A percentile compares a stretch with the other conserved stretches of the same genome.
These are phyloP conservation scores for Spongia lamella DNA, from an alignment of 37 sponge, comb jelly and placozoan genomes.

Conservation along the genomic window DNA sequence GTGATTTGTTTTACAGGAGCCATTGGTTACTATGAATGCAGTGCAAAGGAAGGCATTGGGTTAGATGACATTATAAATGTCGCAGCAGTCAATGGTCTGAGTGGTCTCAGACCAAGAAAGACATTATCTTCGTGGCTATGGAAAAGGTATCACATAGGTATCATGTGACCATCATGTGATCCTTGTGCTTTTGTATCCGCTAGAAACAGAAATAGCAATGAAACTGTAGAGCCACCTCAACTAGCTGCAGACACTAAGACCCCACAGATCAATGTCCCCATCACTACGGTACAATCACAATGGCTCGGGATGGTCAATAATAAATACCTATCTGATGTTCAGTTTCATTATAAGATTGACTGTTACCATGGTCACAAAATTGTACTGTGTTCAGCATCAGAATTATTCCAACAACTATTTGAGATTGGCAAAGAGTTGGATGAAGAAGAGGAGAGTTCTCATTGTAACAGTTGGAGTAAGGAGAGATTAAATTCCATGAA, in stretches of 20 bases:
- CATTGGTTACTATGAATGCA: constrained; percentile 65
- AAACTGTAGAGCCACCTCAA: constrained; percentile 28
- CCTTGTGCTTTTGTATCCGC: too few relatives aligned
- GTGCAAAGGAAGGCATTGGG: constrained; percentile 58
- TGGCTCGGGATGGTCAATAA: constrained; percentile 52
- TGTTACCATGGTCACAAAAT: constrained; percentile 48
- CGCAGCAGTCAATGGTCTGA: too few relatives aligned
- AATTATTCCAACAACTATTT: constrained; percentile 62
- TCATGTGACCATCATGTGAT: too few relatives aligned
- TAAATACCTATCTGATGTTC: constrained; percentile 52
- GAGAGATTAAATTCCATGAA: constrained; percentile 35
- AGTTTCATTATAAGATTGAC: constrained; percentile 26
- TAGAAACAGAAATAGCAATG: not conserved
- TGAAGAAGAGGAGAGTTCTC: not conserved
- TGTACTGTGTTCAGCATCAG: constrained; percentile 60
- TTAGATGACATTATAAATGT: constrained; percentile 46
- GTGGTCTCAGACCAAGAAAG: not conserved
- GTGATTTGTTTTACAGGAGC: constrained; percentile 36
- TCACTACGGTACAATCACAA: constrained; percentile 42
- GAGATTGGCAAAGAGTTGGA: constrained; percentile 22
- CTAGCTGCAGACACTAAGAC: constrained; percentile 81
- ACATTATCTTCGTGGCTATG: constrained; percentile 40
- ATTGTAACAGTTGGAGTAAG: constrained; percentile 47
- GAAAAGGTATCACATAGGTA: constrained; percentile 33
- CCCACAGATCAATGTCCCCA: constrained; percentile 81